These are phyloP conservation scores for Carduelis carduelis DNA, from an alignment of 2,797 vertebrate species.

Conservation along the genomic window DNA sequence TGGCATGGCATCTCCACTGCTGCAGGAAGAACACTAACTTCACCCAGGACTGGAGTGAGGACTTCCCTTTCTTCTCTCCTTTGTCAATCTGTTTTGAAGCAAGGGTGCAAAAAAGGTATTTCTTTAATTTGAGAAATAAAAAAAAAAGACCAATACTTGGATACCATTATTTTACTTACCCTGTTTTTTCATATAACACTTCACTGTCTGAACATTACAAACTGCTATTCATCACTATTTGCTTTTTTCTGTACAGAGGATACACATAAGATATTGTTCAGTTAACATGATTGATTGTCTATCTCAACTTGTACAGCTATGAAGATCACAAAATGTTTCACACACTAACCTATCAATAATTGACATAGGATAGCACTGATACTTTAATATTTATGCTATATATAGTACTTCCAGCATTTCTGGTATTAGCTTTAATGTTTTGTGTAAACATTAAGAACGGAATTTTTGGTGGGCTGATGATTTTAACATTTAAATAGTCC, in stretches of 20 bases:
- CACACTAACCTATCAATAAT: neutral
- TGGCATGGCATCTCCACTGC: neutral
- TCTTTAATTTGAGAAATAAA: neutral
- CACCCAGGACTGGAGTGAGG: neutral
- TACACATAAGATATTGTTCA: neutral
- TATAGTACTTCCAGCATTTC: neutral
- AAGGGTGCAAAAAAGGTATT: fast-evolving
- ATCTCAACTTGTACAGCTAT: neutral
- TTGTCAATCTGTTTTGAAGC: neutral
- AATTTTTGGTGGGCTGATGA: neutral
- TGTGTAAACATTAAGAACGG: neutral
- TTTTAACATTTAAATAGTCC: neutral
- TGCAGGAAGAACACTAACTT: neutral
- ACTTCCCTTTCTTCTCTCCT: neutral
- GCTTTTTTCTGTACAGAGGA: neutral
- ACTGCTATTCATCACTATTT: neutral
- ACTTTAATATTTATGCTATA: neutral
- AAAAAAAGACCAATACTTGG: neutral
- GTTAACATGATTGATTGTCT: neutral
- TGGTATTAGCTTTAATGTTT: neutral
- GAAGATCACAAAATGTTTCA: neutral
- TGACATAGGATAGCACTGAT: neutral
- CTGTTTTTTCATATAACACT: neutral
- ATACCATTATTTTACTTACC: neutral
- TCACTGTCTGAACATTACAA: neutral